Conservation (phyloP, 1,140 invertebrate genomes). For the Anadara kagoshimensis region DNA sequence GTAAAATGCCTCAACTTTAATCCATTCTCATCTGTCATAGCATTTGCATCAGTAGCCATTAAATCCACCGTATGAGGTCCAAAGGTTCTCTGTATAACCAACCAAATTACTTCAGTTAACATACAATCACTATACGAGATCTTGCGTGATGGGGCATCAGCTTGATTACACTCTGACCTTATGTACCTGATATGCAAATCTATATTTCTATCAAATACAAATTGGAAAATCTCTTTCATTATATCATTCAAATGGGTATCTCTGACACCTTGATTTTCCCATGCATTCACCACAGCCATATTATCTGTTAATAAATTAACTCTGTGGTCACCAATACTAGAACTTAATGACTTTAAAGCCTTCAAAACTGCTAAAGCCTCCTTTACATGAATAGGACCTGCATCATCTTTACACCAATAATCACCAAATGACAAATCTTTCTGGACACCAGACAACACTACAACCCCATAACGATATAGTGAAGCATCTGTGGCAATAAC, state of each 20-base stretch:
- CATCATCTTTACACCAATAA: slow-evolving; percentile 4
- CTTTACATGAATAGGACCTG: slow-evolving; percentile 30
- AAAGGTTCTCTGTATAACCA: slow-evolving; percentile 2
- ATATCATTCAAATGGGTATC: neutral
- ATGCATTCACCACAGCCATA: neutral
- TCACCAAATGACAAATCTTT: neutral
- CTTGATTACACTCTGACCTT: neutral
- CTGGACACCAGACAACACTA: neutral
- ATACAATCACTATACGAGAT: slow-evolving; percentile 7
- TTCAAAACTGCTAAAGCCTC: slow-evolving; percentile 35
- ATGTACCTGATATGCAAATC: neutral
- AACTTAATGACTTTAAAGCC: slow-evolving; percentile 8
- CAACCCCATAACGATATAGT: slow-evolving; percentile 4
- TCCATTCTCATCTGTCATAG: neutral
- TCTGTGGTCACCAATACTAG: neutral
- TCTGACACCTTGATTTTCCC: neutral
- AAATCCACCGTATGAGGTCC: slow-evolving; percentile 25
- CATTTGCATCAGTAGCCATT: slow-evolving; percentile 24
- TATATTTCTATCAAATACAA: neutral
- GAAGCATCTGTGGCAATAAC: slow-evolving; percentile 13
- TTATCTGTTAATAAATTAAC: slow-evolving; percentile 1
- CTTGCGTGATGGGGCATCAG: slow-evolving; percentile 6
- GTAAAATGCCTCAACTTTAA: slow-evolving; percentile 11
- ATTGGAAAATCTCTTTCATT: slow-evolving; percentile 6
- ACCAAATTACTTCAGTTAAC: slow-evolving; percentile 18